phyloP scores from a whole-genome alignment of 2,888 invertebrate genomes.

The Pristionchus maxplancki region DNA sequence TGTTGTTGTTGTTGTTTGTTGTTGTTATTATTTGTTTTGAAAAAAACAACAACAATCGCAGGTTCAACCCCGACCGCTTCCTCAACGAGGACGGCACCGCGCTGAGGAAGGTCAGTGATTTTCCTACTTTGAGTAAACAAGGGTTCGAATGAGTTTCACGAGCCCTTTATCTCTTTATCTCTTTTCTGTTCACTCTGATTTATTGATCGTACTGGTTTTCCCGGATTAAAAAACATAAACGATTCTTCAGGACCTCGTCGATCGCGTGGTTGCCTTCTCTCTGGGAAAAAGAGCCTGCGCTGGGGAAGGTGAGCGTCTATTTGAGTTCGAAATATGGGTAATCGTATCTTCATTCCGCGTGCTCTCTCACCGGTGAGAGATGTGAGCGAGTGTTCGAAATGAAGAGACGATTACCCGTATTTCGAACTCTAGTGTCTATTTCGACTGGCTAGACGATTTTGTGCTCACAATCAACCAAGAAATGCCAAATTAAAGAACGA shows the following conservation, averaged over 20 bases:
- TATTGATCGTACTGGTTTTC: no score
- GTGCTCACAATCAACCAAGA: no score
- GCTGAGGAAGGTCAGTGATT: background rate
- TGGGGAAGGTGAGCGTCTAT: background rate
- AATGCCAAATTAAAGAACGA: background rate
- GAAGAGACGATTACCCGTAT: background rate
- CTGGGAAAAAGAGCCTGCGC: slow-evolving; percentile 23
- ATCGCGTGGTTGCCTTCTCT: slow-evolving; percentile 28
- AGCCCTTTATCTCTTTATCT: background rate
- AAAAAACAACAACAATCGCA: background rate
- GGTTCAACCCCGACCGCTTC: slow-evolving; percentile 27
- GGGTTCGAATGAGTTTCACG: background rate
- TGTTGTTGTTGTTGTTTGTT: no score
- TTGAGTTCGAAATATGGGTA: no score
- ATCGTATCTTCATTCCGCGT: no score
- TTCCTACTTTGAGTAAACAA: background rate
- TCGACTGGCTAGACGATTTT: no score
- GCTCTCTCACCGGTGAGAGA: no score
- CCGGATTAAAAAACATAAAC: no score
- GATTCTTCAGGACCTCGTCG: slow-evolving; percentile 1
- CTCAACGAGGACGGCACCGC: background rate
- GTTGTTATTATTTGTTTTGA: background rate
- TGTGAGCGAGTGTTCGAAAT: no score
- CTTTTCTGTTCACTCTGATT: no score
- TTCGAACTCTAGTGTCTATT: no score